These are phyloP conservation scores for Hirtodrosophila cameraria DNA, from an alignment of 2,888 invertebrate genomes.

Conservation along the genomic window DNA sequence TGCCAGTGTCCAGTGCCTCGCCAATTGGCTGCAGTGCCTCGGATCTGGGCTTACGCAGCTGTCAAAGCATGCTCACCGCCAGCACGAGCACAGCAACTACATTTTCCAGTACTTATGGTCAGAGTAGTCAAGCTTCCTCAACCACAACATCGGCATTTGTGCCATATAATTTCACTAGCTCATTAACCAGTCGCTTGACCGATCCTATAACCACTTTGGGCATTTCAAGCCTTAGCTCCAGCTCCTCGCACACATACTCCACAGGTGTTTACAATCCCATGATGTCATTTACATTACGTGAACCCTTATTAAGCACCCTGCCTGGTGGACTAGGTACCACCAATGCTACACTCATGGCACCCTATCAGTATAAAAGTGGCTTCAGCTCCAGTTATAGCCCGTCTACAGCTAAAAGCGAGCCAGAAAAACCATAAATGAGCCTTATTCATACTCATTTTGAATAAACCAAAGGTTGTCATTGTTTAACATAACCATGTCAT, in stretches of 20 bases:
- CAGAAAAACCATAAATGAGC: slow-evolving; percentile 50
- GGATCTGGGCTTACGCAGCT: slow-evolving; percentile 68
- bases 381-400: slow-evolving; percentile 34
- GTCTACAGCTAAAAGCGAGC: slow-evolving; percentile 36
- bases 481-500: not conserved
- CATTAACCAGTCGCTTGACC: slow-evolving; percentile 43
- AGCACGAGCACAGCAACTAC: slow-evolving; percentile 29
- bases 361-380: slow-evolving; percentile 55
- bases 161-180: slow-evolving; percentile 56
- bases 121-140: not conserved
- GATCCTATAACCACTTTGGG: slow-evolving; percentile 33
- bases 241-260: slow-evolving; percentile 51
- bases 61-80: slow-evolving; percentile 66
- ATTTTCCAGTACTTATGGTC: slow-evolving; percentile 29
- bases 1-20: slow-evolving; percentile 24
- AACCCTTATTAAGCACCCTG: slow-evolving; percentile 49
- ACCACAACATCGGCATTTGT: slow-evolving; percentile 36
- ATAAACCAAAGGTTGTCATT: slow-evolving; percentile 40
- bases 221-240: slow-evolving; percentile 34
- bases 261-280: slow-evolving; percentile 77
- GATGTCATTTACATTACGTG: slow-evolving; percentile 72
- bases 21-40: slow-evolving; percentile 18
- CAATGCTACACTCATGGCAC: slow-evolving; percentile 35
- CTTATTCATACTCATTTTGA: not conserved
- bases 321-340: slow-evolving; percentile 11